Evolutionary conservation across 2,888 invertebrate genomes (phyloP).

Genomic region (Dione vanillae): DNA sequence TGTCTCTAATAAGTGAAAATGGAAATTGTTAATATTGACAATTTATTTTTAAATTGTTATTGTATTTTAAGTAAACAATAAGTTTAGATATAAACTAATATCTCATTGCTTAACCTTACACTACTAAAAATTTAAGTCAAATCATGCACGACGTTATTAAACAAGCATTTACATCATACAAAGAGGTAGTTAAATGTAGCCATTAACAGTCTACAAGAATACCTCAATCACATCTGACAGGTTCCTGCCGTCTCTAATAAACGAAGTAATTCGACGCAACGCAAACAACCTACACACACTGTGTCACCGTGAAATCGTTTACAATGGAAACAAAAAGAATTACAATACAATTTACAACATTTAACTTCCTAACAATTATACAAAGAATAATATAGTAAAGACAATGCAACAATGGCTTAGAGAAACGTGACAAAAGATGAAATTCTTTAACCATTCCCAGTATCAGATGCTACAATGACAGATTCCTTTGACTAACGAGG

Average conservation of each 20-base stretch:
- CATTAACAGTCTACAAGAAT: slow-evolving; percentile 46
- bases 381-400: slow-evolving; percentile 71
- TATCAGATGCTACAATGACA: slow-evolving; percentile 63
- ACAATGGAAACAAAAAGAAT: slow-evolving; percentile 59
- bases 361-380: slow-evolving; percentile 81
- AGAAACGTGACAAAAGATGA: slow-evolving; percentile 58
- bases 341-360: slow-evolving; percentile 78
- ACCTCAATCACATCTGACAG: slow-evolving; percentile 71
- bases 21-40: too few species aligned
- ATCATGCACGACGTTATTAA: slow-evolving; percentile 5
- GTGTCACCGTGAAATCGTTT: slow-evolving; percentile 69
- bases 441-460: slow-evolving; percentile 68
- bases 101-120: background rate
- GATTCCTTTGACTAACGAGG: slow-evolving; percentile 74
- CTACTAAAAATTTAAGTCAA: background rate
- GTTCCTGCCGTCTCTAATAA: slow-evolving; percentile 74
- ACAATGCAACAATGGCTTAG: slow-evolving; percentile 69
- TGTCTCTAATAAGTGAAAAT: too few species aligned
- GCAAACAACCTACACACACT: slow-evolving; percentile 60
- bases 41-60: too few species aligned
- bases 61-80: too few species aligned
- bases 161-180: slow-evolving; percentile 13
- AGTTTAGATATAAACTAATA: too few species aligned
- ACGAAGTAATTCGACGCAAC: slow-evolving; percentile 75
- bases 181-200: slow-evolving; percentile 29